These are phyloP conservation scores for Emys orbicularis DNA, from an alignment of 2,797 vertebrate species.

Conservation along the genomic window DNA sequence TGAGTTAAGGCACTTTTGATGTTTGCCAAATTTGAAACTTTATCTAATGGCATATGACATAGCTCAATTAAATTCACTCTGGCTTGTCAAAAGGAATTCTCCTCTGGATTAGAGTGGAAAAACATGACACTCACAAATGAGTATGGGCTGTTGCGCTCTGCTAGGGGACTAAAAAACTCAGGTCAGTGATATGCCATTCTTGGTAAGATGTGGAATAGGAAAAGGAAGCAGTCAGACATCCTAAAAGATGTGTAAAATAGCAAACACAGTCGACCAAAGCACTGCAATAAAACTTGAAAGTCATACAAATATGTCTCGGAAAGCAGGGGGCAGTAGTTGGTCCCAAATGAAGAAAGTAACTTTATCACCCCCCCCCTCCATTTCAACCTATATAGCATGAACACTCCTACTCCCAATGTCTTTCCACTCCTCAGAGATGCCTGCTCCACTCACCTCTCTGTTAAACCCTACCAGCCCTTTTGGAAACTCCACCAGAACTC, in stretches of 20 bases:
- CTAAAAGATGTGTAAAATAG: neutral
- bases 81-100: slow-evolving; percentile 76
- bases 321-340: neutral
- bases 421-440: neutral
- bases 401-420: neutral
- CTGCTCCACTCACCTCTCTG: too few species aligned
- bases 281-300: neutral
- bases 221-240: accelerated
- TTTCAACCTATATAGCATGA: neutral
- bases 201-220: neutral
- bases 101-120: slow-evolving; percentile 55
- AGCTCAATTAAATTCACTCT: slow-evolving; percentile 61
- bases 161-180: neutral
- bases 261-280: neutral
- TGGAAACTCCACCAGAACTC: neutral
- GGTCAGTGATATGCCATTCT: neutral
- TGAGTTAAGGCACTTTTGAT: slow-evolving; percentile 8
- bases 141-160: neutral
- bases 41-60: slow-evolving; percentile 37
- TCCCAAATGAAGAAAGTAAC: neutral
- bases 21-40: slow-evolving; percentile 40
- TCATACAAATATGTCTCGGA: neutral
- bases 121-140: slow-evolving; percentile 45
- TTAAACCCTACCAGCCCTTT: too few species aligned
- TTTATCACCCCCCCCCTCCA: neutral